Percentiles rank a stretch among this genome's conserved stretches.
Evolutionary conservation across 2,888 invertebrate genomes (phyloP).

Genomic region (Apantesis nais): DNA sequence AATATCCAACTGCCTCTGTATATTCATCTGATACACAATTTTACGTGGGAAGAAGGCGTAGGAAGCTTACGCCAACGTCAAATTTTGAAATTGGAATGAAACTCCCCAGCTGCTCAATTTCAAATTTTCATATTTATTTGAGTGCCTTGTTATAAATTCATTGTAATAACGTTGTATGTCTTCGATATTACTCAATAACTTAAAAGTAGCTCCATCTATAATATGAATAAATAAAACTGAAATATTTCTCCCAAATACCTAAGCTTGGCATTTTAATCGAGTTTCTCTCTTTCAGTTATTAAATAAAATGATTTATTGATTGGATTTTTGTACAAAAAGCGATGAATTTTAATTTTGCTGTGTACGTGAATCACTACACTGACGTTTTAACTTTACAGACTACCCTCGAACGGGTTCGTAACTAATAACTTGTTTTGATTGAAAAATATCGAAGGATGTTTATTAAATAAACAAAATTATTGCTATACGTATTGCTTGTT

Average conservation of each 20-base stretch:
- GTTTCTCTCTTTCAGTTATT: neutral
- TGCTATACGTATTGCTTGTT: neutral
- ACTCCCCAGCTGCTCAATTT: neutral
- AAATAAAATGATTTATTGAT: neutral
- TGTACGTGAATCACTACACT: neutral
- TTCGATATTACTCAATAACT: neutral
- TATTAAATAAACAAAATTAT: conserved; percentile 1
- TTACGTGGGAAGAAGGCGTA: conserved; percentile 2
- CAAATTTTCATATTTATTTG: neutral
- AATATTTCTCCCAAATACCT: neutral
- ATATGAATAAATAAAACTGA: neutral
- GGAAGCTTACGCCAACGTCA: neutral
- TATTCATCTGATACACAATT: conserved; percentile 14
- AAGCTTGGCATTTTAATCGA: neutral
- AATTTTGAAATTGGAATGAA: conserved; percentile 4
- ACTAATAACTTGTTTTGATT: neutral
- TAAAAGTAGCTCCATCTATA: neutral
- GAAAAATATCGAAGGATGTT: neutral
- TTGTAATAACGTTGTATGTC: neutral
- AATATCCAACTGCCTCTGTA: conserved; percentile 22
- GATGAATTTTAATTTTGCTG: neutral
- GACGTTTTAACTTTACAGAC: neutral
- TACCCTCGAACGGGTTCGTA: neutral
- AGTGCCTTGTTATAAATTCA: neutral
- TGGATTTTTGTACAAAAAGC: neutral